phyloP scores from a whole-genome alignment of 2,113 vertebrate genomes.

The Lamprotornis superbus region DNA sequence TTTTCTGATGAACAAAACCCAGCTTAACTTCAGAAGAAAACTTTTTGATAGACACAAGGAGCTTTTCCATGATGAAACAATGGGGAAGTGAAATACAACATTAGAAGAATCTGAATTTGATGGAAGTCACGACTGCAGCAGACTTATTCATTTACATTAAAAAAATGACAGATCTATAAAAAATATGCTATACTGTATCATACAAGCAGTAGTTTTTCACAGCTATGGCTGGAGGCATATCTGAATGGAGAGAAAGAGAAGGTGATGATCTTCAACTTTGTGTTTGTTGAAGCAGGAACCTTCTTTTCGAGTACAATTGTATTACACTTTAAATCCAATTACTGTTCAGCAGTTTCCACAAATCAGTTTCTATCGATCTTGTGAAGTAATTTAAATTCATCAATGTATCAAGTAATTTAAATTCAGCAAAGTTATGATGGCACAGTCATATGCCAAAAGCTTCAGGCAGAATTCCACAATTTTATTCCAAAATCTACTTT shows the following conservation, averaged over 20 bases:
- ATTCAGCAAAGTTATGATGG: background rate
- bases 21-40: background rate
- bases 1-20: background rate
- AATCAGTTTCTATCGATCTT: background rate
- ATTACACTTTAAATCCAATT: constrained; percentile 5
- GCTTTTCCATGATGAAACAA: background rate
- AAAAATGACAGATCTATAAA: background rate
- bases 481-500: background rate
- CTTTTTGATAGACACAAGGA: background rate
- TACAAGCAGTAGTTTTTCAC: background rate
- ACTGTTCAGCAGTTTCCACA: background rate
- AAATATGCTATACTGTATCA: background rate
- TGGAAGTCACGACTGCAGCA: background rate
- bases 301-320: background rate
- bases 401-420: constrained; percentile 3
- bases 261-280: background rate
- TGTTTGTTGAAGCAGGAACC: background rate
- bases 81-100: background rate
- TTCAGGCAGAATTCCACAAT: background rate
- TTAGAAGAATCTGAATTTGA: background rate
- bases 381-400: constrained; percentile 12
- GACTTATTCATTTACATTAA: background rate
- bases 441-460: background rate
- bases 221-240: background rate
- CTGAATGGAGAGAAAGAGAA: background rate